A percentile compares a stretch with the other conserved stretches of the same genome.
phyloP scores from a whole-genome alignment of 1,140 invertebrate species.

The Orussus abietinus region DNA sequence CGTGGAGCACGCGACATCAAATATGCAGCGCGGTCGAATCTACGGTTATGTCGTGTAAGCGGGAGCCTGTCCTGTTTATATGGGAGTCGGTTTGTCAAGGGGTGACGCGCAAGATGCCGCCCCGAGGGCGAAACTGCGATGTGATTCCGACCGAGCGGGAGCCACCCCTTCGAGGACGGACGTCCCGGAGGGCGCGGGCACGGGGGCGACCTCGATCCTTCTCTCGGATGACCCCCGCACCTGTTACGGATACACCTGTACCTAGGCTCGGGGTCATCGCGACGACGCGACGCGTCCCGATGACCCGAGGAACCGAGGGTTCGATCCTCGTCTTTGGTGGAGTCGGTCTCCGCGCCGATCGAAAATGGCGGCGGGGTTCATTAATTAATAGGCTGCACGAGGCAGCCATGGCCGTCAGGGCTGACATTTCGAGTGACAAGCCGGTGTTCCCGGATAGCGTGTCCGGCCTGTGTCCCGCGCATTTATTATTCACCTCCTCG shows the following conservation, averaged over 20 bases:
- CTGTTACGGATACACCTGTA: too few relatives aligned
- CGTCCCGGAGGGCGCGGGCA: too few relatives aligned
- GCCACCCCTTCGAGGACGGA: too few relatives aligned
- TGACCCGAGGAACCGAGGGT: too few relatives aligned
- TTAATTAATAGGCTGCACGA: conserved; percentile 48
- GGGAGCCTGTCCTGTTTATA: conserved; percentile 31
- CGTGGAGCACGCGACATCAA: conserved; percentile 49
- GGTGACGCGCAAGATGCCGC: conserved; percentile 17
- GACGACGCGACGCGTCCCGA: too few relatives aligned
- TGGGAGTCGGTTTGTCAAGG: conserved; percentile 47
- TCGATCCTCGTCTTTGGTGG: too few relatives aligned
- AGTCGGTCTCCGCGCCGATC: too few relatives aligned
- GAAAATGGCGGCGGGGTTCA: conserved; percentile 30
- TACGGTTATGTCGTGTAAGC: conserved; percentile 48
- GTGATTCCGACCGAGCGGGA: conserved; percentile 11
- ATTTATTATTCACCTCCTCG: conserved; percentile 50
- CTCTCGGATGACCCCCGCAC: too few relatives aligned
- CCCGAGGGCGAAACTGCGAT: conserved; percentile 9
- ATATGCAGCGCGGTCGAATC: conserved; percentile 51
- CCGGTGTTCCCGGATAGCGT: conserved; percentile 45
- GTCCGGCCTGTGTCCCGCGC: conserved; percentile 43
- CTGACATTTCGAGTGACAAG: conserved; percentile 55
- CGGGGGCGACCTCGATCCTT: too few relatives aligned
- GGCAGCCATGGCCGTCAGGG: conserved; percentile 31
- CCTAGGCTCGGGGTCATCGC: too few relatives aligned